Conservation (phyloP, 2,797 vertebrate genomes). For the Xenentodon cancila region DNA sequence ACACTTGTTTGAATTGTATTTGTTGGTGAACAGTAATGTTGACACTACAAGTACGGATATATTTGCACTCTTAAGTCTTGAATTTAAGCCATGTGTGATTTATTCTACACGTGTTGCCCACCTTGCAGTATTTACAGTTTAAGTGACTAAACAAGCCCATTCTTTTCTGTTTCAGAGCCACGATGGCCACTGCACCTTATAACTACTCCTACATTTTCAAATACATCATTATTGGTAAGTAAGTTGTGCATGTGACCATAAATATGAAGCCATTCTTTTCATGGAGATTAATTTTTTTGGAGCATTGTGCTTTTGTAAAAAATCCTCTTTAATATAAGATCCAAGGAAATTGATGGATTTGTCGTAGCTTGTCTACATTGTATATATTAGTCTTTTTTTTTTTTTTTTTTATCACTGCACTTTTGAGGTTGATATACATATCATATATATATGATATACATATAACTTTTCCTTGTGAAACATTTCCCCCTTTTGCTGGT, state of each 20-base stretch:
- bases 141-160: conserved; percentile 7
- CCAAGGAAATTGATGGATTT: background rate
- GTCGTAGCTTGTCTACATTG: background rate
- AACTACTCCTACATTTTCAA: conserved; percentile 99
- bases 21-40: too few species aligned
- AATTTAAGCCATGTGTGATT: background rate
- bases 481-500: too few species aligned
- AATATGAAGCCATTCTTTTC: background rate
- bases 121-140: background rate
- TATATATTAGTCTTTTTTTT: too few species aligned
- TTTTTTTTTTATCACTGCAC: too few species aligned
- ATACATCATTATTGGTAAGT: conserved; percentile 99
- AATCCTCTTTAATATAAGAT: background rate
- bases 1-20: too few species aligned
- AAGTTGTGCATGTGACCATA: background rate
- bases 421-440: too few species aligned
- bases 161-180: conserved; percentile 87
- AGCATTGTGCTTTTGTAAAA: background rate
- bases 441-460: too few species aligned
- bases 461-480: too few species aligned
- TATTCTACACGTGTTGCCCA: background rate
- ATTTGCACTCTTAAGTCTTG: background rate
- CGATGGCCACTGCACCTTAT: conserved; percentile 99
- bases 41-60: too few species aligned
- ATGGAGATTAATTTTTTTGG: background rate